These are phyloP conservation scores for Notolabrus celidotus DNA, from an alignment of 2,797 vertebrate genomes.

Conservation along the genomic window DNA sequence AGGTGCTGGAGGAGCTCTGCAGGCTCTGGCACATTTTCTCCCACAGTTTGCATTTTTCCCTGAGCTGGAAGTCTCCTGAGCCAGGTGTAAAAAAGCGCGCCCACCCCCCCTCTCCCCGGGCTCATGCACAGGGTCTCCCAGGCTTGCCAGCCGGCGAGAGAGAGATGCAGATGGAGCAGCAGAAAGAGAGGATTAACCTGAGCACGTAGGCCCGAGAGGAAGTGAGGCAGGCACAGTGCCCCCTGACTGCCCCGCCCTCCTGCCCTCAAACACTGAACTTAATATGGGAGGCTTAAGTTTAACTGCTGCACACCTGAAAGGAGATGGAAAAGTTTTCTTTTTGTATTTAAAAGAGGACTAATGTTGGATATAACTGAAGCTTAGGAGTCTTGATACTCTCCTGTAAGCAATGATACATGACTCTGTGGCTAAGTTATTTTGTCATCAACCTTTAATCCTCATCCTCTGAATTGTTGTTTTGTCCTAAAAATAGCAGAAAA, in stretches of 20 bases:
- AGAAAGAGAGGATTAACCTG: conserved; percentile 73
- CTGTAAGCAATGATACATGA: no score
- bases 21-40: conserved; percentile 34
- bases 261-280: conserved; percentile 17
- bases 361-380: no score
- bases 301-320: not conserved
- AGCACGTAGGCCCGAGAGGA: conserved; percentile 54
- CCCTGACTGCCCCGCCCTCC: not conserved
- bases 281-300: conserved; percentile 15
- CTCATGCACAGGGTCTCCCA: conserved; percentile 39
- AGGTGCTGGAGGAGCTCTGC: conserved; percentile 20
- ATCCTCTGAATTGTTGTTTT: no score
- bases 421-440: no score
- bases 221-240: conserved; percentile 18
- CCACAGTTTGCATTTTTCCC: conserved; percentile 29
- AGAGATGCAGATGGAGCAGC: conserved; percentile 65
- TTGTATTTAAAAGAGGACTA: not conserved
- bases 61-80: conserved; percentile 49
- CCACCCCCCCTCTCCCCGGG: conserved; percentile 6
- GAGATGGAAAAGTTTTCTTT: not conserved
- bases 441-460: no score
- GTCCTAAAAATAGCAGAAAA: no score
- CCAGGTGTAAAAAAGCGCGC: conserved; percentile 27
- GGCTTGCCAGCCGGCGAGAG: conserved; percentile 52
- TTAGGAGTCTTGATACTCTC: no score